phyloP scores from a whole-genome alignment of 2,113 vertebrate species.

The Pogonocichla stellata region DNA sequence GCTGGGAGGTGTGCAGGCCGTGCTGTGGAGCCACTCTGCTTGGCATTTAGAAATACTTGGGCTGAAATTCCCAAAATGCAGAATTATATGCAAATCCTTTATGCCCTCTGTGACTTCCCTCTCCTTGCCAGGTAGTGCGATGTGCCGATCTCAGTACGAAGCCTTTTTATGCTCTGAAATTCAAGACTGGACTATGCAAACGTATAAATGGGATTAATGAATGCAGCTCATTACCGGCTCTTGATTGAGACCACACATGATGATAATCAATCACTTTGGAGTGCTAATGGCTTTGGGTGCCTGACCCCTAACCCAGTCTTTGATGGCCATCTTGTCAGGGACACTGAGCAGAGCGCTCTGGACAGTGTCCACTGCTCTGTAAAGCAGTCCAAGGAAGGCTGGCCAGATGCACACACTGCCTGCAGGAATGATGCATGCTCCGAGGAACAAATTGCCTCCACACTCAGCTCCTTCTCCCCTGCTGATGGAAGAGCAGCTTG shows the following conservation, averaged over 20 bases:
- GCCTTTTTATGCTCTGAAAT: constrained; percentile 43
- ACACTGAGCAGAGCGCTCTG: constrained; percentile 63
- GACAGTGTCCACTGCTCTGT: constrained; percentile 45
- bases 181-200: constrained; percentile 21
- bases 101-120: background rate
- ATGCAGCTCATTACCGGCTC: constrained; percentile 53
- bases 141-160: background rate
- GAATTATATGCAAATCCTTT: background rate
- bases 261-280: constrained; percentile 64
- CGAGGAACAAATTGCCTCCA: background rate
- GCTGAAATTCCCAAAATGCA: background rate
- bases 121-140: background rate
- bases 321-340: constrained; percentile 66
- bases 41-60: background rate
- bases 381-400: constrained; percentile 16
- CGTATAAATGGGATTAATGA: constrained; percentile 65
- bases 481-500: background rate
- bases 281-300: constrained; percentile 63
- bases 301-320: constrained; percentile 63
- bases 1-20: background rate
- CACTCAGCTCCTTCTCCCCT: background rate
- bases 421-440: background rate
- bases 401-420: background rate
- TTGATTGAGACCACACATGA: constrained; percentile 69
- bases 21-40: background rate